Conservation (phyloP, 2,797 vertebrate species). For the Cossypha polioptera region DNA sequence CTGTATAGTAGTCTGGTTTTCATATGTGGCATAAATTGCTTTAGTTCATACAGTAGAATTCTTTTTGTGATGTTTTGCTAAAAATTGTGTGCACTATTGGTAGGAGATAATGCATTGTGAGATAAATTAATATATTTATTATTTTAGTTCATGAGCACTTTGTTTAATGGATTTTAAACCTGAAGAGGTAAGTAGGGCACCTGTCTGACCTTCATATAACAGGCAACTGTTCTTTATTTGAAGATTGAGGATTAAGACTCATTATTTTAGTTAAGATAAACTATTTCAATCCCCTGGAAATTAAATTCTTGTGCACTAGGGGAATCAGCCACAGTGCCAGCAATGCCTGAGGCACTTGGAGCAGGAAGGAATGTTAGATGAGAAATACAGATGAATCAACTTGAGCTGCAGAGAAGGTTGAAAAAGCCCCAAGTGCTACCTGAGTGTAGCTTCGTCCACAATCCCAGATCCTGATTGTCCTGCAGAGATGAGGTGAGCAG, state of each 20-base stretch:
- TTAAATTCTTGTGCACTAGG: not conserved
- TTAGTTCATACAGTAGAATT: not conserved
- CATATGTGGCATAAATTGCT: not conserved
- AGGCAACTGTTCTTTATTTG: not conserved
- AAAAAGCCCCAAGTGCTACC: not conserved
- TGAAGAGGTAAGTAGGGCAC: not conserved
- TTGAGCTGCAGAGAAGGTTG: not conserved
- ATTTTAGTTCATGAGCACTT: not conserved
- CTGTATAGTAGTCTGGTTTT: not conserved
- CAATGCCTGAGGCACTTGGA: not conserved
- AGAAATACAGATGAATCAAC: not conserved
- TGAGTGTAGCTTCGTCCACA: not conserved
- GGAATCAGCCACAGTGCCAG: not conserved
- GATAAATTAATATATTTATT: not conserved
- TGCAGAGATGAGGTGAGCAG: not conserved
- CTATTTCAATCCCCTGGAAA: not conserved
- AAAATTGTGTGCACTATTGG: not conserved
- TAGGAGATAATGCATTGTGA: not conserved
- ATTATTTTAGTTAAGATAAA: constrained; percentile 13
- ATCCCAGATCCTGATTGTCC: fast-evolving
- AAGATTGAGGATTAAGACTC: not conserved
- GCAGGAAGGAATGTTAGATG: not conserved
- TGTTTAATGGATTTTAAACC: not conserved
- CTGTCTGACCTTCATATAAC: not conserved
- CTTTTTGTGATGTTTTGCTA: not conserved